Evolutionary conservation across 2,113 vertebrate genomes (phyloP).

Genomic region (Amphiprion percula): DNA sequence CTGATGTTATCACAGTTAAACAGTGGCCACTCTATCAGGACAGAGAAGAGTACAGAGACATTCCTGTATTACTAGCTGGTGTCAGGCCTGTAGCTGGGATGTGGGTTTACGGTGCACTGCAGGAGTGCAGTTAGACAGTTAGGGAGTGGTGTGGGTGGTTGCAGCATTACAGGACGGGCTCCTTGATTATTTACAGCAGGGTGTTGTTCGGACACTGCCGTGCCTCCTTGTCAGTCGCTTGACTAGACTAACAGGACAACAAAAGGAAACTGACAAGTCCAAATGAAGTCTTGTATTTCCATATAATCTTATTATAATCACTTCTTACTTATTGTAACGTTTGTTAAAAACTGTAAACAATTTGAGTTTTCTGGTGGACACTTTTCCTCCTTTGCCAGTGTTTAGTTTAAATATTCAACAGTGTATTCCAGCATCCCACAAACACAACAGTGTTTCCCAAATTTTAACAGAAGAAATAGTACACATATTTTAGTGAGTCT

Average conservation of each 20-base stretch:
- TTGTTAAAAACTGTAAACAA: too few relatives aligned
- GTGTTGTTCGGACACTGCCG: slow-evolving; percentile 40
- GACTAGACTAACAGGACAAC: slow-evolving; percentile 24
- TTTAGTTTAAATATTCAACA: background rate
- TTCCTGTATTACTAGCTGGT: slow-evolving; percentile 72
- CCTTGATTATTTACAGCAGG: slow-evolving; percentile 63
- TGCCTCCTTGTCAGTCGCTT: slow-evolving; percentile 21
- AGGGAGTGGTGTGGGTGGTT: slow-evolving; percentile 47
- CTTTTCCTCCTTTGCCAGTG: background rate
- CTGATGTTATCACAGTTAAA: slow-evolving; percentile 85
- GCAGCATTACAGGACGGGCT: slow-evolving; percentile 46
- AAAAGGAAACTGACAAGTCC: slow-evolving; percentile 26
- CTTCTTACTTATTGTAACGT: too few relatives aligned
- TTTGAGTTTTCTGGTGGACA: background rate
- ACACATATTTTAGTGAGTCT: background rate
- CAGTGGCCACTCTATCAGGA: slow-evolving; percentile 75
- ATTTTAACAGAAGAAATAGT: background rate
- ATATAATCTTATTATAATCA: background rate
- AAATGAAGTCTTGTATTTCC: slow-evolving; percentile 35
- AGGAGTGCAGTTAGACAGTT: slow-evolving; percentile 33
- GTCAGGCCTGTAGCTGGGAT: slow-evolving; percentile 42
- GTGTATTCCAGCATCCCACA: background rate
- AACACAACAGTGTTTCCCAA: background rate
- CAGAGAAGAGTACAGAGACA: slow-evolving; percentile 75
- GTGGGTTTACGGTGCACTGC: slow-evolving; percentile 1